Conservation (phyloP, 2,113 vertebrate genomes). For the Donacobius atricapilla region DNA sequence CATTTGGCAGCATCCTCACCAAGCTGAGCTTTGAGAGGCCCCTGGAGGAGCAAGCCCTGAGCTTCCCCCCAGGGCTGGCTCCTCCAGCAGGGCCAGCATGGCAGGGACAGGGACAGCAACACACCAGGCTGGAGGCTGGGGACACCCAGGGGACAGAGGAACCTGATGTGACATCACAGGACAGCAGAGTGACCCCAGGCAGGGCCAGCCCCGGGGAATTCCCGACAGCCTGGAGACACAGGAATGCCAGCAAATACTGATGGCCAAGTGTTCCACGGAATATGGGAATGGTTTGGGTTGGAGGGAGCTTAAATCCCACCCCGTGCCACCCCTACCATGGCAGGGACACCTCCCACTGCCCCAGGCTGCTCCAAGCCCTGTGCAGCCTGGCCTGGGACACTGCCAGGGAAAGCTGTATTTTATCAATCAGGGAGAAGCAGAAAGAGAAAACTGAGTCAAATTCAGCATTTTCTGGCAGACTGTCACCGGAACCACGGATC, state of each 20-base stretch:
- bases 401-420: neutral
- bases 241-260: neutral
- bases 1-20: neutral
- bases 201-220: neutral
- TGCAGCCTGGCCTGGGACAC: neutral
- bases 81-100: no score
- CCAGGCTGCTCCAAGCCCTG: neutral
- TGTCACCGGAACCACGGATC: fast-evolving
- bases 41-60: no score
- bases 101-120: neutral
- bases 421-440: neutral
- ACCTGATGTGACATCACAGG: neutral
- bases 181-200: neutral
- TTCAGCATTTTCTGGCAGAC: neutral
- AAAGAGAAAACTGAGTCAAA: neutral
- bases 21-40: fast-evolving
- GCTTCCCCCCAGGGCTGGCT: no score
- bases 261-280: neutral
- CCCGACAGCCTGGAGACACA: neutral
- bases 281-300: fast-evolving
- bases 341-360: neutral
- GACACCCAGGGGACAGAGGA: neutral
- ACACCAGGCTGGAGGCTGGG: neutral
- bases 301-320: fast-evolving
- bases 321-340: neutral